Evolutionary conservation across 2,113 vertebrate species (phyloP).

Genomic region (Rhea pennata): DNA sequence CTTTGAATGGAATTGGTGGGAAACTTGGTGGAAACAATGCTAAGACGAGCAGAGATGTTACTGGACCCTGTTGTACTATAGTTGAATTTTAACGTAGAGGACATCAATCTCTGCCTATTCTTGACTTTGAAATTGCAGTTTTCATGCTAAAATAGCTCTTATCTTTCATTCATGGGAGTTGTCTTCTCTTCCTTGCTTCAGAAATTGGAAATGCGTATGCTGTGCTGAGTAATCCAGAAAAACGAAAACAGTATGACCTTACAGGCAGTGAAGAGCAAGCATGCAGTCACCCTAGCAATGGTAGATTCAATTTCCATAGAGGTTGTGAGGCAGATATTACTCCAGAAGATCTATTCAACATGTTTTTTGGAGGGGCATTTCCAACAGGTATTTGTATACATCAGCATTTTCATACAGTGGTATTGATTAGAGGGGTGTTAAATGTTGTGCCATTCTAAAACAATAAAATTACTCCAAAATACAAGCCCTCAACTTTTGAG

Average conservation of each 20-base stretch:
- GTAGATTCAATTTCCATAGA: conserved; percentile 92
- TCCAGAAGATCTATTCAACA: conserved; percentile 97
- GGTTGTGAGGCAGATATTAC: conserved; percentile 97
- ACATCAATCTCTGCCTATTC: neutral
- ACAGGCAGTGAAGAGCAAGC: conserved; percentile 89
- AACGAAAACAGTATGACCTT: conserved; percentile 93
- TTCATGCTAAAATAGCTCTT: neutral
- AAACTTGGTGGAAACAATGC: neutral
- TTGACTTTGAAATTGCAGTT: neutral
- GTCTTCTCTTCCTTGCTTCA: conserved; percentile 69
- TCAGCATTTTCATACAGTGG: neutral
- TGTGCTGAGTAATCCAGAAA: conserved; percentile 94
- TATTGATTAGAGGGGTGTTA: neutral
- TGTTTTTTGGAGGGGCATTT: conserved; percentile 97
- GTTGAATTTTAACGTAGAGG: neutral
- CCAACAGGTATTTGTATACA: conserved; percentile 84
- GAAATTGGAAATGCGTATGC: conserved; percentile 97
- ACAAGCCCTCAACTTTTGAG: neutral
- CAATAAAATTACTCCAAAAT: neutral
- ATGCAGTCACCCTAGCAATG: conserved; percentile 83
- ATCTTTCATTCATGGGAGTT: neutral
- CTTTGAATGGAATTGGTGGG: neutral
- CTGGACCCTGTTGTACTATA: neutral
- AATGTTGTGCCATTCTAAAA: neutral
- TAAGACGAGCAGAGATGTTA: neutral